These are phyloP conservation scores for Agrochola lota DNA, from an alignment of 2,888 invertebrate species.

Conservation along the genomic window DNA sequence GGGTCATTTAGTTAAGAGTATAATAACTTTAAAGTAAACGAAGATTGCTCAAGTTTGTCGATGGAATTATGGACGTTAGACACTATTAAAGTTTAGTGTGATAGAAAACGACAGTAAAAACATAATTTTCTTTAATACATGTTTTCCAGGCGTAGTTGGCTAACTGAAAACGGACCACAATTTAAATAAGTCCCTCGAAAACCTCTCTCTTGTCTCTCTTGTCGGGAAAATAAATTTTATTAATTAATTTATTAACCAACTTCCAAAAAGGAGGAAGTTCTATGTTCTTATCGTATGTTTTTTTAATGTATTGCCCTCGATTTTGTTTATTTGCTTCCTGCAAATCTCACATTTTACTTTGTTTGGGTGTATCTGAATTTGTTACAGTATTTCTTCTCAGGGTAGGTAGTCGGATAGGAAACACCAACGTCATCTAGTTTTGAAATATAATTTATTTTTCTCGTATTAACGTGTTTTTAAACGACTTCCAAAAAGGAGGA, in stretches of 20 bases:
- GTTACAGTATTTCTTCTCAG: neutral
- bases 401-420: no score
- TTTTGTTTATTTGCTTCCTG: no score
- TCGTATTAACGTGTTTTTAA: neutral
- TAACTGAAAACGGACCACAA: neutral
- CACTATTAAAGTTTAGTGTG: neutral
- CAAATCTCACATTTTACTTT: no score
- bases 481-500: no score
- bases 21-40: constrained; percentile 3
- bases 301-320: no score
- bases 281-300: no score
- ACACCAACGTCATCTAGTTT: neutral
- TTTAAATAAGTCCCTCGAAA: no score
- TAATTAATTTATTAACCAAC: no score
- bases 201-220: no score
- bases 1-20: constrained; percentile 11
- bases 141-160: neutral
- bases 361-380: no score
- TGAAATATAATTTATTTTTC: neutral
- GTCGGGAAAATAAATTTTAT: no score
- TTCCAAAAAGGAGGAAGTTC: no score
- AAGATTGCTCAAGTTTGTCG: constrained; percentile 13
- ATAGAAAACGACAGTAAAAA: neutral
- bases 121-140: neutral
- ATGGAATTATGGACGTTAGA: neutral